Conservation (phyloP, 2,888 invertebrate genomes). For the Holacanthella duospinosa region DNA sequence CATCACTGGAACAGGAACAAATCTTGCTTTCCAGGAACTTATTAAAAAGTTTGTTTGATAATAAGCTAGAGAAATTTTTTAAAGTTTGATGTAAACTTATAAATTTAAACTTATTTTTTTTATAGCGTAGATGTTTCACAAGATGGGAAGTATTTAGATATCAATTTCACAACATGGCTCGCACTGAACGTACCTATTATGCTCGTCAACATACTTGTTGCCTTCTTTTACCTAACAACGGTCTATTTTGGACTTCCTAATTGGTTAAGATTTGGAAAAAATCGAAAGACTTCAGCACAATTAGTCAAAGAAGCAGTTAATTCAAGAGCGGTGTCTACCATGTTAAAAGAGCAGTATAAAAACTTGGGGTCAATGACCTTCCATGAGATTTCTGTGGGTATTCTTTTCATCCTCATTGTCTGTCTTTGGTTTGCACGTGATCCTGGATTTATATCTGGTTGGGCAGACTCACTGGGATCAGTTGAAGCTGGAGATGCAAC, state of each 20-base stretch:
- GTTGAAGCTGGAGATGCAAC: conserved; percentile 45
- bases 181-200: conserved; percentile 73
- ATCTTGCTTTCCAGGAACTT: conserved; percentile 27
- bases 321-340: not conserved
- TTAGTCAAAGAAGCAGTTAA: not conserved
- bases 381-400: conserved; percentile 61
- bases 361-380: conserved; percentile 69
- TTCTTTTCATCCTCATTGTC: conserved; percentile 65
- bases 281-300: not conserved
- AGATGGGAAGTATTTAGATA: conserved; percentile 41
- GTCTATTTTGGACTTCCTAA: conserved; percentile 61
- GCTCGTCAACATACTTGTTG: conserved; percentile 63
- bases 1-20: conserved; percentile 33
- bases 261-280: not conserved
- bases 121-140: conserved; percentile 24
- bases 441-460: conserved; percentile 77
- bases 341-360: conserved; percentile 59
- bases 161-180: conserved; percentile 79
- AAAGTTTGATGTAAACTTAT: not conserved
- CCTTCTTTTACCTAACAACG: conserved; percentile 67
- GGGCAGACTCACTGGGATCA: conserved; percentile 60
- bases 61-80: not conserved
- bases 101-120: not conserved
- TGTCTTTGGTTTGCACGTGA: conserved; percentile 77
- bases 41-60: conserved; percentile 17